Evolutionary conservation across 2,113 vertebrate species (phyloP), one percentile per base, ranked within the genome.

Genomic region (Talpa occidentalis): DNA sequence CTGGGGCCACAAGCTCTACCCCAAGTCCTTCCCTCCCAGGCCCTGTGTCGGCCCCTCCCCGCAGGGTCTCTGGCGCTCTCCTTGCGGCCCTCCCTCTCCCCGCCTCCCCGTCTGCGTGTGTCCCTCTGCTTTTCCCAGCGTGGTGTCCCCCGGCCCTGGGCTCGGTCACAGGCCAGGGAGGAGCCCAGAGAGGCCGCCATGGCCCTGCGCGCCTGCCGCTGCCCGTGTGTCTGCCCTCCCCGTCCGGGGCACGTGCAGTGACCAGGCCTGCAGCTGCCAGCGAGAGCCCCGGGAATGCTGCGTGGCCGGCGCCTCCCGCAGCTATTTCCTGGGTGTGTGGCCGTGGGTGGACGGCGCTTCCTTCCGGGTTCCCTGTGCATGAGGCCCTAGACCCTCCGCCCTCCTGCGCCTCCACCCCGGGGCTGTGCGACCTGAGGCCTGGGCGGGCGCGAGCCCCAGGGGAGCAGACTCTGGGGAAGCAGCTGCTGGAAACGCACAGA

Each of bases 291-390:
- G 44, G 87, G 94, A 97, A 97, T 94, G 96, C 74, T 0, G 7
- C 0, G 1, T 8, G 59, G 37, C 59, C 24, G 88, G 86, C 35
- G 59, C 8, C 30, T 15, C 40, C 5, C 0, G 21, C 17, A 42
- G 90, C 69, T 47, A 40, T 44, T 93, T 87, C 95, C 91, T 21
- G 88, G 56, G 19, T 0, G 4, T 17, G 5, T 32, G 54, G 17
- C 44, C 0, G 0, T 0, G 79, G 21, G 66, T 9, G 32, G 47
- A 26, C n/a, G 64, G 35, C 0, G 0, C 10, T 69, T 74, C 79
- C 88, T 47, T 28, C 54, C 1, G 1, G 59, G 78, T 8, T 49
- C 47, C 12, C 47, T 12, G 47, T 10, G 2, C 47, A 11, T 10
- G 10, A 11, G 11, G 2, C 54, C 22, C 19, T 21, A 2, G 54